Evolutionary conservation across 2,797 vertebrate genomes (phyloP).

Genomic region (Perodicticus potto): DNA sequence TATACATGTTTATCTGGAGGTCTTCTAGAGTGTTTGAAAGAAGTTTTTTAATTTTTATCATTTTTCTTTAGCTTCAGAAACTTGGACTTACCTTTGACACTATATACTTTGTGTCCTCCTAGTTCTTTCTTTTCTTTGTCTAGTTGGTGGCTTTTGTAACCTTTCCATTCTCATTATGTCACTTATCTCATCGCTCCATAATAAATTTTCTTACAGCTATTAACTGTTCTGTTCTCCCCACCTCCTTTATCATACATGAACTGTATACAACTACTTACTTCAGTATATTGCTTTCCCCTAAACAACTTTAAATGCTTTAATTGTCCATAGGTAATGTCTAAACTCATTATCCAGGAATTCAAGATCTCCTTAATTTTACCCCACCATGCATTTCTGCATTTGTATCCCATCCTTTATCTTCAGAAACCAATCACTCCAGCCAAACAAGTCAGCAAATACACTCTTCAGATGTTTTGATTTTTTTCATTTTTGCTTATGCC

Average conservation of each 20-base stretch:
- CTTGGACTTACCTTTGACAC: background rate
- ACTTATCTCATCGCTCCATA: background rate
- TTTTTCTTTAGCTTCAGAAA: constrained; percentile 15
- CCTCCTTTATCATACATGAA: background rate
- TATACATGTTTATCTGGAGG: background rate
- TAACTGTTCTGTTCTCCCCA: background rate
- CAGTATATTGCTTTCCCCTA: background rate
- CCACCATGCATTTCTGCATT: constrained; percentile 28
- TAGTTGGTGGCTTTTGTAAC: background rate
- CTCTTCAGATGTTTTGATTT: background rate
- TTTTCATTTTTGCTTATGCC: background rate
- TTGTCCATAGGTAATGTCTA: background rate
- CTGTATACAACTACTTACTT: background rate
- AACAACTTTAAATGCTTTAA: background rate
- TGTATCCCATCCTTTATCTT: background rate
- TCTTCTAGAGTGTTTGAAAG: background rate
- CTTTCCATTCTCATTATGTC: background rate
- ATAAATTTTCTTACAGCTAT: background rate
- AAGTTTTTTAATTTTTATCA: background rate
- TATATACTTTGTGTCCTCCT: background rate
- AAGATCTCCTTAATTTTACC: background rate
- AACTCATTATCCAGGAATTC: constrained; percentile 36
- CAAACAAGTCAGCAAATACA: background rate
- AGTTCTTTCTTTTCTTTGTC: background rate
- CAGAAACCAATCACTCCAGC: background rate